A percentile compares a stretch with the other conserved stretches of the same genome.
Evolutionary conservation across 2,113 vertebrate genomes (phyloP).

Genomic region (Falco punctatus): DNA sequence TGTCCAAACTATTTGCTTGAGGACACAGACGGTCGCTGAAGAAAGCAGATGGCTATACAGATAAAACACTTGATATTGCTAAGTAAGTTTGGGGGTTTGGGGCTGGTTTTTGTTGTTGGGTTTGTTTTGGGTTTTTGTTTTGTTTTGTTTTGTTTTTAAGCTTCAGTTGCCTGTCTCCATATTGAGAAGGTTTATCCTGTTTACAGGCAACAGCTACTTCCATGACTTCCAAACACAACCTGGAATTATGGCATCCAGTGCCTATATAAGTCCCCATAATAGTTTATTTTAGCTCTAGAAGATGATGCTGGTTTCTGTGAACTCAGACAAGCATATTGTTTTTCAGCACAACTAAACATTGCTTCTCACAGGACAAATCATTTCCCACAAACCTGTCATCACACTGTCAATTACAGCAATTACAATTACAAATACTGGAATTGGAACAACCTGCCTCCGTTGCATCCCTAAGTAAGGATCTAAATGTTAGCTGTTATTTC

Average conservation of each 20-base stretch:
- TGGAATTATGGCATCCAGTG: neutral
- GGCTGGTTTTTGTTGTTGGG: neutral
- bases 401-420: neutral
- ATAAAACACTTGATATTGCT: neutral
- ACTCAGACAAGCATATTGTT: neutral
- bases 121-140: neutral
- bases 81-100: neutral
- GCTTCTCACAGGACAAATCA: neutral
- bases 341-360: neutral
- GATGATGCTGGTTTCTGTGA: neutral
- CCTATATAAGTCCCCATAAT: neutral
- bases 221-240: neutral
- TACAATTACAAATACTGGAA: neutral
- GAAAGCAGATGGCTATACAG: neutral
- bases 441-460: neutral
- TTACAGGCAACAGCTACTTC: neutral
- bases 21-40: neutral
- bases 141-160: neutral
- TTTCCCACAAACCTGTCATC: neutral
- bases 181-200: neutral
- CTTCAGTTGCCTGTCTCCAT: neutral
- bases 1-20: neutral
- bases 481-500: neutral
- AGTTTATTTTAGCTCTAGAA: neutral
- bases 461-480: neutral